Base-by-base conservation (phyloP, 1,140 invertebrate species). In the Achroia grisella region DNA sequence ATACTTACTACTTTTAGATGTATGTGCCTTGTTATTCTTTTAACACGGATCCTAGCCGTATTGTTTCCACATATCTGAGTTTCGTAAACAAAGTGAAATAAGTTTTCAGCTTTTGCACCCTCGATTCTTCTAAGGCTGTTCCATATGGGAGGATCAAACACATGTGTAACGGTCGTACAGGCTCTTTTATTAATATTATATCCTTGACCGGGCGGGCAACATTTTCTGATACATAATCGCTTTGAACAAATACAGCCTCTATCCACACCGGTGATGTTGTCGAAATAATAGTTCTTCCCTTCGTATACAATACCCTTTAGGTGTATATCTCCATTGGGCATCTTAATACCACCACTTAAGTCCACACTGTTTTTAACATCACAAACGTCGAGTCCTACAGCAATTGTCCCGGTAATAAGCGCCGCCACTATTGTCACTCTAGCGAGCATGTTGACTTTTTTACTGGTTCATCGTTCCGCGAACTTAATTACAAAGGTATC, bases 161-260 rank as follows among this genome's bases (percentile, higher is more conserved):
- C 32, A 5, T 34, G 44, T 4, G 31, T 35, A 4, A 36, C 34
- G 17, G 49, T 43, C 0, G 52, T 48, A 48, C 73, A 77, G 3
- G 11, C 30, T n/a, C 49, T 62, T 3, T 17, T 9, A 0, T n/a
- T 23, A 8, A 10, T 5, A 6, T 55, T 4, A 34, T 63, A 67
- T 0, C 39, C 64, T 4, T 44, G 39, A 0, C 69, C 71, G 0
- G 48, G 6, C 0, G 63, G 60, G 32, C 73, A 77, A 14, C 71
- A 77, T 37, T 77, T 77, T 10, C 48, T 36, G 2, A 63, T 10
- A 39, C 68, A 71, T 0, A 11, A 45, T 8, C 59, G 48, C 32
- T 63, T 63, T 6, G 17, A 28, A 39, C 71, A 75, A n/a, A 66
- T 14, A 49, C 72, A 69, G 4, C 61, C 60, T 32, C 48, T 48